Percentiles rank a stretch among this genome's conserved stretches.
These are phyloP conservation scores for Hemicrepidius hirtus DNA, from an alignment of 2,888 invertebrate species.

Conservation along the genomic window DNA sequence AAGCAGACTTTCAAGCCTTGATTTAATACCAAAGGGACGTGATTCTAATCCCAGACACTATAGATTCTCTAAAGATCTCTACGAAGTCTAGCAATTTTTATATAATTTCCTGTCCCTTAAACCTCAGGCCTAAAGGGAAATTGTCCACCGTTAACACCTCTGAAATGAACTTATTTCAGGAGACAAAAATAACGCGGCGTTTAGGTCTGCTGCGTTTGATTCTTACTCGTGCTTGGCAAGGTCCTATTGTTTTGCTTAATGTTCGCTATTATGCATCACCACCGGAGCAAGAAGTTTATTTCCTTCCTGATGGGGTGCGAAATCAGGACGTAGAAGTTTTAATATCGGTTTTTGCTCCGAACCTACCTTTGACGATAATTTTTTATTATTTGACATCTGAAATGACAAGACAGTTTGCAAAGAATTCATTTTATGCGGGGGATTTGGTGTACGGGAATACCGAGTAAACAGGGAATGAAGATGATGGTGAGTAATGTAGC, in stretches of 20 bases:
- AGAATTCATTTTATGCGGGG: neutral
- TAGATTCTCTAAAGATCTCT: no score
- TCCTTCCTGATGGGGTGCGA: slow-evolving; percentile 3
- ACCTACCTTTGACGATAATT: neutral
- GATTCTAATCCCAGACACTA: no score
- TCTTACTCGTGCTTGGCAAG: slow-evolving; percentile 19
- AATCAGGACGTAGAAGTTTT: neutral
- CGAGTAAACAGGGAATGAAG: slow-evolving; percentile 12
- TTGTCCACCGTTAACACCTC: neutral
- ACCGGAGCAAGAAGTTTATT: slow-evolving; percentile 12
- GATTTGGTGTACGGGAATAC: slow-evolving; percentile 4
- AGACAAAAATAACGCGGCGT: neutral
- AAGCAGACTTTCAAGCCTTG: no score
- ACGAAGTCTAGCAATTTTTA: no score
- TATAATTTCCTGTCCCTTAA: no score
- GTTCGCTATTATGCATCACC: slow-evolving; percentile 1
- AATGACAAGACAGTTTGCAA: neutral
- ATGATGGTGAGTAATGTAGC: slow-evolving; percentile 10
- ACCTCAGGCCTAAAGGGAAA: no score
- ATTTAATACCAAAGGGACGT: no score
- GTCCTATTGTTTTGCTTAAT: slow-evolving; percentile 10
- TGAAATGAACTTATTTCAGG: neutral
- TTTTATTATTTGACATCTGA: slow-evolving; percentile 5
- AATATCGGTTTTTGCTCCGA: neutral
- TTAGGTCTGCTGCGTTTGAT: slow-evolving; percentile 5